Percentiles rank a stretch among this genome's conserved stretches.
Conservation (phyloP, 2,797 vertebrate species). For the Rachycentron canadum region DNA sequence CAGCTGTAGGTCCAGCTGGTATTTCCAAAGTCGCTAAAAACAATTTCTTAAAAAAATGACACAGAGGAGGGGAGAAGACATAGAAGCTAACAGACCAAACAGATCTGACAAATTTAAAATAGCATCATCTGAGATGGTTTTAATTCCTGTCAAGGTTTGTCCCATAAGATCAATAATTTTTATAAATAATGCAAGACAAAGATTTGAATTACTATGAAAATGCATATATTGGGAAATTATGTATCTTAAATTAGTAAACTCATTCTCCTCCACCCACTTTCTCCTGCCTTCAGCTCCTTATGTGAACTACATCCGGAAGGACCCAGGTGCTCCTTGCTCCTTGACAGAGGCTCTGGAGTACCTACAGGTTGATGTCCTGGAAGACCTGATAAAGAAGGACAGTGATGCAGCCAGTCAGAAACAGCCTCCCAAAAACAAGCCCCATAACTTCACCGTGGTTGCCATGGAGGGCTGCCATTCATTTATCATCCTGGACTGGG, state of each 20-base stretch:
- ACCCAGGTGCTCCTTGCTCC: slow-evolving; percentile 93
- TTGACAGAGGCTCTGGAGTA: slow-evolving; percentile 96
- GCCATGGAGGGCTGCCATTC: slow-evolving; percentile 99
- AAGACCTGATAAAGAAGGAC: slow-evolving; percentile 90
- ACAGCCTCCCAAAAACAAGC: slow-evolving; percentile 87
- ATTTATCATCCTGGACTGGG: slow-evolving; percentile 98
- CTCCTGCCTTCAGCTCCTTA: slow-evolving; percentile 89
- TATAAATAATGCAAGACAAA: background rate
- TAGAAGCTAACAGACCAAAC: too few relatives aligned
- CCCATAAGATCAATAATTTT: background rate
- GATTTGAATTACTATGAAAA: background rate
- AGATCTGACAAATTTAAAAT: background rate
- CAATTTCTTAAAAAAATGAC: slow-evolving; percentile 24
- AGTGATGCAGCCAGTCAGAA: slow-evolving; percentile 74
- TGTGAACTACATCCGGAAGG: slow-evolving; percentile 95
- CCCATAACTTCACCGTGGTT: slow-evolving; percentile 94
- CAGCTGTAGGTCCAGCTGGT: slow-evolving; percentile 77
- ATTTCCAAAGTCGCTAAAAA: slow-evolving; percentile 48
- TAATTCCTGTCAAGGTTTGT: background rate
- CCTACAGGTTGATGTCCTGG: slow-evolving; percentile 94
- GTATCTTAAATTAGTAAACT: background rate
- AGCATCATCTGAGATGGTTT: background rate
- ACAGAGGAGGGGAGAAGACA: slow-evolving; percentile 19
- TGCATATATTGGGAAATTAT: background rate
- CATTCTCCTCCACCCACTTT: background rate